These are phyloP conservation scores for Ascaphus truei DNA, from an alignment of 2,113 vertebrate species.

Conservation along the genomic window DNA sequence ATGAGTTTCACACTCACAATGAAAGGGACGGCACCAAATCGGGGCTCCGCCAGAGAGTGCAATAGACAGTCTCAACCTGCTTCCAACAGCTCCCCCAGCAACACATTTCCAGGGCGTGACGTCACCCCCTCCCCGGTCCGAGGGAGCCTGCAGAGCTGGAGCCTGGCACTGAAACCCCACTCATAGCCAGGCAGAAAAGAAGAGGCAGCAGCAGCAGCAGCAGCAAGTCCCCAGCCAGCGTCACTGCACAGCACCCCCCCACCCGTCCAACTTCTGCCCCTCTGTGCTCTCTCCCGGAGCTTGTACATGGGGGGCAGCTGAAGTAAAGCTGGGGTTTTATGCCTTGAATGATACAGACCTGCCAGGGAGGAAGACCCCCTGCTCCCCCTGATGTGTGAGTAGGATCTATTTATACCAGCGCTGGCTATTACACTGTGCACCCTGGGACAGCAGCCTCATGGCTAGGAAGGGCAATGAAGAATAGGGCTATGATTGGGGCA, in stretches of 20 bases:
- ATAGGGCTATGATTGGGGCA: too few species aligned
- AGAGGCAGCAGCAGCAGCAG: background rate
- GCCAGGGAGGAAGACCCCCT: slow-evolving; percentile 38
- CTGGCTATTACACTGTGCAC: too few species aligned
- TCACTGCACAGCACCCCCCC: background rate
- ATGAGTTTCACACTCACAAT: slow-evolving; percentile 29
- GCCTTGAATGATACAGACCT: slow-evolving; percentile 43
- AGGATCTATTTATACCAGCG: slow-evolving; percentile 7
- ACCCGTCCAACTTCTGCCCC: background rate
- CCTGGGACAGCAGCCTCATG: too few species aligned
- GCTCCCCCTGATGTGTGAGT: slow-evolving; percentile 58
- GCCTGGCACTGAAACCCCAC: slow-evolving; percentile 49
- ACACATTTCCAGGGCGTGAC: slow-evolving; percentile 45
- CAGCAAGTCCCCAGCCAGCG: slow-evolving; percentile 9
- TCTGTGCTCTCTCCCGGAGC: background rate
- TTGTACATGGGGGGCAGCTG: background rate
- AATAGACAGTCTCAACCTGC: slow-evolving; percentile 23
- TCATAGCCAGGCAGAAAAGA: slow-evolving; percentile 16
- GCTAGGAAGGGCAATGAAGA: too few species aligned
- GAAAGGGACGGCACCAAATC: slow-evolving; percentile 29
- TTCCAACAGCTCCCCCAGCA: slow-evolving; percentile 34
- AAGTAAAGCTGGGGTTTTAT: background rate
- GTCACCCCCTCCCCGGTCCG: slow-evolving; percentile 46
- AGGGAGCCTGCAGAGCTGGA: slow-evolving; percentile 42
- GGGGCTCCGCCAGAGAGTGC: slow-evolving; percentile 22